Evolutionary conservation across 2,113 vertebrate genomes (phyloP), one percentile per base, ranked within the genome.

Genomic region (Heliornis fulica): DNA sequence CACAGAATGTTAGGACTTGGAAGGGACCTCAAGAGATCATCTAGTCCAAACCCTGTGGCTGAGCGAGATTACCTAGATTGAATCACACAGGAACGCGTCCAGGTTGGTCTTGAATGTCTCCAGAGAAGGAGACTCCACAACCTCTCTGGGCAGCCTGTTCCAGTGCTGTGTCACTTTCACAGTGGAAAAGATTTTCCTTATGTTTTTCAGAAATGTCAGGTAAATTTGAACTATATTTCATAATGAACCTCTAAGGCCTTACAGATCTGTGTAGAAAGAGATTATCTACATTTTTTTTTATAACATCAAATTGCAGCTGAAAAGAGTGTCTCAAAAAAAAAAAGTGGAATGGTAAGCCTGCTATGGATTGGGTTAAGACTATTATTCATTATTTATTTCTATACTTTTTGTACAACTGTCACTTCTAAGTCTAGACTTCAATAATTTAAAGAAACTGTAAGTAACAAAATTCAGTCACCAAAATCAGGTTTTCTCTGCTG

Each of bases 361-460:
- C 65, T 89, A 66, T 78, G 14, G 51, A 15, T 56, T 91, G 2
- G 4, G 19, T 56, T 81, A 60, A 89, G 19, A 32, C 26, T 93
- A 41, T 84, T 83, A 74, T 21, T 61, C n/a, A n/a, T 93, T 96
- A 93, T 94, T 92, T 15, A 11, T 93, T 43, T 83, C 9, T 31
- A 10, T 92, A 41, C 45, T 87, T 90, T 91, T 71, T 63, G 38
- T 60, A 93, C 38, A 23, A 89, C 4, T 87, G 26, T 72, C 5
- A 14, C 71, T 4, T 61, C 91, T 57, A 92, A 71, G 11, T 63
- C 51, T 43, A 77, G 16, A 89, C 40, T 84, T 95, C 29, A 83
- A 25, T 82, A 95, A 93, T 82, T 69, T 85, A 91, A 93, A 38
- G 77, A 94, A 97, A 94, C 8, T 17, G 28, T 81, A 97, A 95